A percentile compares a stretch with the other conserved stretches of the same genome.
Conservation (phyloP, 1,140 invertebrate genomes). For the Ooceraea biroi region DNA sequence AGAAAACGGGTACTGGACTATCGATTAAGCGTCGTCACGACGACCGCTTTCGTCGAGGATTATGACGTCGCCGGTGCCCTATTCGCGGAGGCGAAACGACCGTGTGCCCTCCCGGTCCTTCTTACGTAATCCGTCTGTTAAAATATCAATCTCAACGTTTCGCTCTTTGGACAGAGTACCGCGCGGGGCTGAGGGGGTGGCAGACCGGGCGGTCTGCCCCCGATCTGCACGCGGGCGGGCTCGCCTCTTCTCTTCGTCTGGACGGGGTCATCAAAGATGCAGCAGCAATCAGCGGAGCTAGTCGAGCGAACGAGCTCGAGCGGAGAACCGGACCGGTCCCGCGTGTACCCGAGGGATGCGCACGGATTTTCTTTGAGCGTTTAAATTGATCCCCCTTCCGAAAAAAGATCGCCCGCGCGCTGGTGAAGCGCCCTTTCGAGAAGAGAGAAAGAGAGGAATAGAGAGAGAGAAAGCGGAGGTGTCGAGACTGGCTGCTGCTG, state of each 20-base stretch:
- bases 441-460: background rate
- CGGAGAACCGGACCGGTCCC: constrained; percentile 43
- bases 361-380: constrained; percentile 82
- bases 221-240: constrained; percentile 52
- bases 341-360: constrained; percentile 68
- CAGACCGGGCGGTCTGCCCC: constrained; percentile 48
- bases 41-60: constrained; percentile 44
- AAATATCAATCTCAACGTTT: constrained; percentile 86
- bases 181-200: constrained; percentile 67
- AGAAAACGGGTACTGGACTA: constrained; percentile 5
- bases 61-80: constrained; percentile 44
- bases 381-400: constrained; percentile 80
- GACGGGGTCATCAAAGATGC: constrained; percentile 86
- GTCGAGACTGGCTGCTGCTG: constrained; percentile 49
- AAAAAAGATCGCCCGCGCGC: constrained; percentile 54
- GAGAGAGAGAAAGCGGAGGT: constrained; percentile 4
- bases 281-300: constrained; percentile 85
- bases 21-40: constrained; percentile 59
- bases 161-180: constrained; percentile 82
- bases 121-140: constrained; percentile 84
- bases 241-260: constrained; percentile 77
- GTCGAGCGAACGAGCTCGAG: constrained; percentile 75
- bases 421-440: constrained; percentile 27
- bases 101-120: constrained; percentile 58
- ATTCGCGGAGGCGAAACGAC: constrained; percentile 68